phyloP scores from a whole-genome alignment of 2,797 vertebrate species.

The Falco concolor region DNA sequence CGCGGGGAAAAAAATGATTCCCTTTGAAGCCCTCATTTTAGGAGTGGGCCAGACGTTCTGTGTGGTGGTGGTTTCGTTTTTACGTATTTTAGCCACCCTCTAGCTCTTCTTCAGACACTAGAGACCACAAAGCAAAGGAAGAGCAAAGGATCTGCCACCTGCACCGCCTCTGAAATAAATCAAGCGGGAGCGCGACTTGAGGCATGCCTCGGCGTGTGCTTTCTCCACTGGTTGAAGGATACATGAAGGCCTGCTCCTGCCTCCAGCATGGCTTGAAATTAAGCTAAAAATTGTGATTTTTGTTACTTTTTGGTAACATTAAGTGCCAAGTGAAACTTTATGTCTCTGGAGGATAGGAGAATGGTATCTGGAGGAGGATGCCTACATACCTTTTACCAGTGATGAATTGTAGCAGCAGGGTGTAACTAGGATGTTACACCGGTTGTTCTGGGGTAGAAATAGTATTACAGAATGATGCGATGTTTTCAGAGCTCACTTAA shows the following conservation, averaged over 20 bases:
- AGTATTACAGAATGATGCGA: not conserved
- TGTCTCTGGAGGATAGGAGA: not conserved
- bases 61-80: constrained; percentile 89
- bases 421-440: not conserved
- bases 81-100: constrained; percentile 90
- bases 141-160: not conserved
- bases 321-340: constrained; percentile 60
- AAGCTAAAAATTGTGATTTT: not conserved
- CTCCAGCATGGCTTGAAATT: not conserved
- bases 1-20: constrained; percentile 92
- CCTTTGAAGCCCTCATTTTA: constrained; percentile 88
- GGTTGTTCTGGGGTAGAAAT: not conserved
- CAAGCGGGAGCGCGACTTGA: rapidly evolving
- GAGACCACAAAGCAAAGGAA: not conserved
- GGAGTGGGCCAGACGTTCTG: constrained; percentile 94
- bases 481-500: not conserved
- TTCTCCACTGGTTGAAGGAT: not conserved
- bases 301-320: constrained; percentile 46
- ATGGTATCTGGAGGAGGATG: not conserved
- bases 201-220: rapidly evolving
- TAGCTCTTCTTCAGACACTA: constrained; percentile 67
- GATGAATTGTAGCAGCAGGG: not conserved
- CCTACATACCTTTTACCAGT: not conserved
- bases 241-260: not conserved
- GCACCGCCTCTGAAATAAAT: not conserved